phyloP scores from a whole-genome alignment of 2,113 vertebrate genomes.

The Sylvia atricapilla region DNA sequence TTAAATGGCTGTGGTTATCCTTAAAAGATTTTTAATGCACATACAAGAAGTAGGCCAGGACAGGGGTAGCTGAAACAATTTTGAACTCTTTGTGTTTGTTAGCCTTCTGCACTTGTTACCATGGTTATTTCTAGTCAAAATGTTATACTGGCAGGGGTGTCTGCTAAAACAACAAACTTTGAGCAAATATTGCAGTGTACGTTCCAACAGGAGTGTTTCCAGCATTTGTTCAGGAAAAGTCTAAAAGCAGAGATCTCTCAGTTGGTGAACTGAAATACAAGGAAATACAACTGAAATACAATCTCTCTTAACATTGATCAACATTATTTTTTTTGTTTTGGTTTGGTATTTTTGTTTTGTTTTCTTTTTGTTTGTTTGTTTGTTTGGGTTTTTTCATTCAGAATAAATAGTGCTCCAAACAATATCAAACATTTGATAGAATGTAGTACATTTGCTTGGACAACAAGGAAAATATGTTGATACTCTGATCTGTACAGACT shows the following conservation, averaged over 20 bases:
- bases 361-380: background rate
- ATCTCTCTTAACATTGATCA: background rate
- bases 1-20: background rate
- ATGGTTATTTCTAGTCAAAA: slow-evolving; percentile 43
- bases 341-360: background rate
- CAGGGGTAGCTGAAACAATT: background rate
- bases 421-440: background rate
- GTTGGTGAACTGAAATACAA: background rate
- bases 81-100: background rate
- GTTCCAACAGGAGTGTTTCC: background rate
- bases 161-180: slow-evolving; percentile 35
- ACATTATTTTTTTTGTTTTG: background rate
- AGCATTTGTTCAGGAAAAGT: background rate
- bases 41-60: background rate
- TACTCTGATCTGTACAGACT: background rate
- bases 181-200: background rate
- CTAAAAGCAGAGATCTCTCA: background rate
- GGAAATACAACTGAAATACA: background rate
- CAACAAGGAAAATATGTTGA: background rate
- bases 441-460: background rate
- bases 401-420: background rate
- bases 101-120: background rate
- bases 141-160: background rate
- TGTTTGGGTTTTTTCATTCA: background rate
- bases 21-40: background rate